Percentiles rank a stretch among this genome's conserved stretches.
Conservation (phyloP, 2,888 invertebrate species). For the Platerodrilus igneus region DNA sequence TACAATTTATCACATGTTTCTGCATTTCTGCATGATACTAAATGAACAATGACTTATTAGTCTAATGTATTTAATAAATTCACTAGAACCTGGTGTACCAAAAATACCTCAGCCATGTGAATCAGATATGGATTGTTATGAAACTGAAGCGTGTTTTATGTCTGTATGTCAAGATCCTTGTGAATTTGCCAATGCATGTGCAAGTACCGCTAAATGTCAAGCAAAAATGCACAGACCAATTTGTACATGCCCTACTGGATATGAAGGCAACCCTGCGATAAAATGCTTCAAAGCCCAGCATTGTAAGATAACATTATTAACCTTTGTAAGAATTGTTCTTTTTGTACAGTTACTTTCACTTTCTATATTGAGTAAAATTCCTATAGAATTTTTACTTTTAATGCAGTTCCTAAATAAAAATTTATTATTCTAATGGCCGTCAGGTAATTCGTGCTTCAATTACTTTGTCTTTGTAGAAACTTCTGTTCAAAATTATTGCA, state of each 20-base stretch:
- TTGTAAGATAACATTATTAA: conserved; percentile 59
- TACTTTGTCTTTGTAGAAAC: too few relatives aligned
- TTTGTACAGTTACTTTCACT: too few relatives aligned
- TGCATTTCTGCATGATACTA: too few relatives aligned
- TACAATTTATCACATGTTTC: too few relatives aligned
- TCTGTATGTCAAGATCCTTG: conserved; percentile 79
- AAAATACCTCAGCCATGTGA: conserved; percentile 75
- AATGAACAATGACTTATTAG: too few relatives aligned
- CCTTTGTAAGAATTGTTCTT: conserved; percentile 6
- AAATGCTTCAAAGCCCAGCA: conserved; percentile 71
- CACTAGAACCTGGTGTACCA: conserved; percentile 64
- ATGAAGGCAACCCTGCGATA: conserved; percentile 76
- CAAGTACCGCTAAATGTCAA: conserved; percentile 69
- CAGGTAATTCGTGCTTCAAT: too few relatives aligned
- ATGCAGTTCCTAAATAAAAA: conserved; percentile 1
- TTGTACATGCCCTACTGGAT: conserved; percentile 75
- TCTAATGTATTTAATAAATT: conserved; percentile 27
- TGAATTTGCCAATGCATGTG: conserved; percentile 74
- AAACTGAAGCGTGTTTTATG: conserved; percentile 78
- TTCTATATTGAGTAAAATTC: too few relatives aligned
- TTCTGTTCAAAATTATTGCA: too few relatives aligned
- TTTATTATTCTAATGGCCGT: too few relatives aligned
- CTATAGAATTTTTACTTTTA: too few relatives aligned
- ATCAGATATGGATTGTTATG: conserved; percentile 79
- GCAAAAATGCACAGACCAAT: conserved; percentile 79